Evolutionary conservation across 2,888 invertebrate species (phyloP).

Genomic region (Dendrolimus houi): DNA sequence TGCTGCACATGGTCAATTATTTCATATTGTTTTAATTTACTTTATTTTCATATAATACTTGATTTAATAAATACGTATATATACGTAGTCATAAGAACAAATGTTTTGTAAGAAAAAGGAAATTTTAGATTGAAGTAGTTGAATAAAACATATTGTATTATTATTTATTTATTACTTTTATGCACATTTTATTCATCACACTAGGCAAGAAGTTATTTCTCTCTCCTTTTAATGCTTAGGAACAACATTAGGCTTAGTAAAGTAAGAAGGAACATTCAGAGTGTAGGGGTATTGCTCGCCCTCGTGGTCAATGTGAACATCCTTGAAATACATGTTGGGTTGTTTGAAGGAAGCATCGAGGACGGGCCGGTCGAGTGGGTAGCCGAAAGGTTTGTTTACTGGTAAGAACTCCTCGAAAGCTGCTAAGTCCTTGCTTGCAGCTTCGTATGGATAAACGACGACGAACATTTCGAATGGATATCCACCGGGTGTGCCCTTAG

Average conservation of each 20-base stretch:
- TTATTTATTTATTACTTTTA: conserved; percentile 3
- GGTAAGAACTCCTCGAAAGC: conserved; percentile 33
- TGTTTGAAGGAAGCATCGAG: conserved; percentile 57
- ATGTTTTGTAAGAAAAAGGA: too few relatives aligned
- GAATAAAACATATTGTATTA: background rate
- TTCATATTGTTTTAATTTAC: too few relatives aligned
- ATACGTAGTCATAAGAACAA: too few relatives aligned
- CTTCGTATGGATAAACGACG: conserved; percentile 73
- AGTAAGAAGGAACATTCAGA: conserved; percentile 32
- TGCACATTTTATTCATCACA: conserved; percentile 2
- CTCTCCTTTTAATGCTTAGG: conserved; percentile 29
- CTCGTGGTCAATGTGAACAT: conserved; percentile 72
- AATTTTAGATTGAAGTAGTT: too few relatives aligned
- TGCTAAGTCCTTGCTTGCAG: conserved; percentile 44
- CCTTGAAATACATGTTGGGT: conserved; percentile 78
- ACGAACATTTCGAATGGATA: conserved; percentile 80
- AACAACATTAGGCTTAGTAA: conserved; percentile 24
- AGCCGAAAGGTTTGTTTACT: conserved; percentile 74
- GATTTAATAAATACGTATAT: too few relatives aligned
- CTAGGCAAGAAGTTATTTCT: conserved; percentile 14
- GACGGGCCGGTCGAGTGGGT: conserved; percentile 76
- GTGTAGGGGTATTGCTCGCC: conserved; percentile 44
- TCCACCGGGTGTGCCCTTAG: conserved; percentile 82
- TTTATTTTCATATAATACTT: too few relatives aligned
- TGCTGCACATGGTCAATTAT: too few relatives aligned